Evolutionary conservation across 2,797 vertebrate genomes (phyloP), one percentile per base, ranked within the genome.

Genomic region (Fistularia commersonii): DNA sequence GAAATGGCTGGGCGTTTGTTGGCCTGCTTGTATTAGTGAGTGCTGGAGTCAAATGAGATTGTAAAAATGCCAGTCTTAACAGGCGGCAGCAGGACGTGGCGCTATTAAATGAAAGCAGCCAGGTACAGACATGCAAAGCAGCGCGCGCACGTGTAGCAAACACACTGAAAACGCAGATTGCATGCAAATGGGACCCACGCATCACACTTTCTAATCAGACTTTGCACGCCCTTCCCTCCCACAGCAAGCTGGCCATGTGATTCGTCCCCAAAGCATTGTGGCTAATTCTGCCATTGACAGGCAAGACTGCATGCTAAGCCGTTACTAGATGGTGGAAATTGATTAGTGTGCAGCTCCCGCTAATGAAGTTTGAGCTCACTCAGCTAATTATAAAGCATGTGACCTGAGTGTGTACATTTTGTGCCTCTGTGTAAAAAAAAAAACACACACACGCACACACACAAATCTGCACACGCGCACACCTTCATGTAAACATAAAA

Each of bases 1-100:
- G 45, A 47, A 47, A 38, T 48, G 46, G 46, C 34, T 6, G 35
- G 13, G 46, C 33, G 33, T 42, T 41, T 51, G 49, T 32, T 50
- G 48, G 36, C 36, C 37, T 31, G 39, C 32, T 36, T 36, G 60
- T 80, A 79, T 77, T 64, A 64, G 72, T 66, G 68, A 77, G 66
- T 64, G 66, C 82, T 72, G 54, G 72, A 85, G 74, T 74, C 79
- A 84, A 82, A 88, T 57, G 63, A 88, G 84, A 80, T 68, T 76
- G 81, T 89, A 87, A 90, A 90, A 87, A 85, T 78, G 84, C 81
- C 82, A 76, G 70, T 60, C 72, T 83, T 87, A 84, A 87, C 84
- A 81, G 81, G 75, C 81, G 73, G 74, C 80, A 67, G 73, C 78
- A 69, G 75, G 76, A 77, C 69, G 69, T 74, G 71, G 61, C 55